Evolutionary conservation across 2,888 invertebrate species (phyloP), one percentile per base, ranked within the genome.

Genomic region (Amblyjoppa fuscipennis): DNA sequence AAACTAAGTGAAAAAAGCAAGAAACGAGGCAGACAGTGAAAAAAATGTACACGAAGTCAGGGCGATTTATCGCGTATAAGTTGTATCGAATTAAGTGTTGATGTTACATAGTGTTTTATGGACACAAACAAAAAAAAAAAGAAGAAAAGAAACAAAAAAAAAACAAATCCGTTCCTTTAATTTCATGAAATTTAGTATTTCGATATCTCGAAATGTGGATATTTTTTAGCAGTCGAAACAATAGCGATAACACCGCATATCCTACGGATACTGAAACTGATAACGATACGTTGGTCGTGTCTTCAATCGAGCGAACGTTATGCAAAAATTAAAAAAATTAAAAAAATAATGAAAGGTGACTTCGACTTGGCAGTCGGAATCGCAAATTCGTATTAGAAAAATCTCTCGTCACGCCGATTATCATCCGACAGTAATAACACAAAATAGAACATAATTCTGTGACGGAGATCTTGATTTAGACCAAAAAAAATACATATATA

Each of bases 1-100:
- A 16, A 11, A 45, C 4, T 13, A 20, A 45, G 38, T 13, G 11
- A 74, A 53, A 76, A 6, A 56, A 5, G 28, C 20, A 53, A 31
- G 34, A 56, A 45, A 56, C 4, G 3, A 64, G 34, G 34, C 20
- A 16, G 7, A 77, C 38, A 70, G 53, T 49, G 56, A 69, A 20
- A 69, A 49, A 77, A 28, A 41, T 56, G 56, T 45, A 25, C 45
- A 28, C 25, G 38, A 56, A 38, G 13, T 25, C 41, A 45, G 69
- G 16, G 25, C 34, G 64, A n/a, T 80, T 80, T 64, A 64, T 75
- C 53, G n/a, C 31, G 3, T 31, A 68, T 20, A 81, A 34, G 41
- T 77, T 82, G 28, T 84, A 82, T 71, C 70, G 20, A 84, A 74
- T 87, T 78, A 80, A 88, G 74, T 76, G 77, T 86, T 84, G 66